Evolutionary conservation across 2,888 invertebrate species (phyloP).

Genomic region (Yponomeuta plumbellus): DNA sequence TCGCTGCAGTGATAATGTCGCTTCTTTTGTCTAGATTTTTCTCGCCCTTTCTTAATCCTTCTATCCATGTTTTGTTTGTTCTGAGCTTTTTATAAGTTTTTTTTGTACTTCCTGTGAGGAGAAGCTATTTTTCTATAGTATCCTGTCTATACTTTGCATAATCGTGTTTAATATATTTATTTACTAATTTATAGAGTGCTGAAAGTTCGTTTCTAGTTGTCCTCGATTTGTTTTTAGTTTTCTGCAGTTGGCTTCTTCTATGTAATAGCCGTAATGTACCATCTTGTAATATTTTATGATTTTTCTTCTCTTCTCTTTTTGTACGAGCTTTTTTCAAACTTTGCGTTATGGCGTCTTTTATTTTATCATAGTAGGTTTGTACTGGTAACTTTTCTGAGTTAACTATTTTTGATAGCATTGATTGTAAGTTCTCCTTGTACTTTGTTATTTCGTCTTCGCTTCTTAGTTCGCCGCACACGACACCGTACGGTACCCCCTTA

Average conservation of each 20-base stretch:
- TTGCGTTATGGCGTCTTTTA: too few species aligned
- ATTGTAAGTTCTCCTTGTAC: not conserved
- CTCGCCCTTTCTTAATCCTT: not conserved
- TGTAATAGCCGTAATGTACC: slow-evolving; percentile 17
- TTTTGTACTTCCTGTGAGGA: slow-evolving; percentile 19
- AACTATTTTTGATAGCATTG: slow-evolving; percentile 7
- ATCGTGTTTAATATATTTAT: slow-evolving; percentile 17
- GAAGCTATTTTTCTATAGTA: slow-evolving; percentile 21
- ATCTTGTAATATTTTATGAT: slow-evolving; percentile 17
- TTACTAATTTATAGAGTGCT: too few species aligned
- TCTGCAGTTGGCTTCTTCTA: slow-evolving; percentile 18
- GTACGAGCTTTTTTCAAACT: too few species aligned
- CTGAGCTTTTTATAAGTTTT: slow-evolving; percentile 21
- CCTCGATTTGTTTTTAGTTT: slow-evolving; percentile 18
- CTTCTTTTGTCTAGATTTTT: slow-evolving; percentile 18
- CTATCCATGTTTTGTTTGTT: slow-evolving; percentile 21
- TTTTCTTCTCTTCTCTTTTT: slow-evolving; percentile 11
- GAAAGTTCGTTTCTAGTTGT: slow-evolving; percentile 17
- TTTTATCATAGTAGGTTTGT: too few species aligned
- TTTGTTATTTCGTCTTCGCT: not conserved
- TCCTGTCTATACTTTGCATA: slow-evolving; percentile 19
- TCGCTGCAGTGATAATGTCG: slow-evolving; percentile 19
- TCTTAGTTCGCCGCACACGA: too few species aligned
- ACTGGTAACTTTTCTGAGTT: not conserved
- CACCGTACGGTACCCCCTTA: too few species aligned